Evolutionary conservation across 2,113 vertebrate genomes (phyloP).

Genomic region (Copsychus sechellarum): DNA sequence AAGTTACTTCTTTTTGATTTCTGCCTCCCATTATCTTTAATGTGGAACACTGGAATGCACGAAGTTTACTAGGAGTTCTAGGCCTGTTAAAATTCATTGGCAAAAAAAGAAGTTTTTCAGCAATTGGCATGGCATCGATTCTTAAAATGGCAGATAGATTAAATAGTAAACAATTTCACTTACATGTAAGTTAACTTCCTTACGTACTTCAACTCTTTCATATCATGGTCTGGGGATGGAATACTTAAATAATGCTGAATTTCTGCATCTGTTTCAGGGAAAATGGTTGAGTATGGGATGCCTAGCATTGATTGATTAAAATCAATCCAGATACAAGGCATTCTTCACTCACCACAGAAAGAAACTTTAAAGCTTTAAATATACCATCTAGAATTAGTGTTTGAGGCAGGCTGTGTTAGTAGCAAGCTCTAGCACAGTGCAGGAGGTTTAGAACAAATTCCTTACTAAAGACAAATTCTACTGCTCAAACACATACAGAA

Average conservation of each 20-base stretch:
- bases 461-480: neutral
- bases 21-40: neutral
- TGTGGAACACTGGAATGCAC: neutral
- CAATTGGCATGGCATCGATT: neutral
- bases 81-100: neutral
- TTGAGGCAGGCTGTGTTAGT: neutral
- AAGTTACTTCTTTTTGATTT: neutral
- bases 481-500: neutral
- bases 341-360: neutral
- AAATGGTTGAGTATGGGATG: neutral
- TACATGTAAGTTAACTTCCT: neutral
- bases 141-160: neutral
- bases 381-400: neutral
- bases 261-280: neutral
- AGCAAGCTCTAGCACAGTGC: neutral
- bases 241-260: neutral
- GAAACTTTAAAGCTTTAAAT: neutral
- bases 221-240: neutral
- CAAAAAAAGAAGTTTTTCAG: neutral
- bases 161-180: neutral
- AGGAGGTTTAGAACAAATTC: neutral
- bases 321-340: neutral
- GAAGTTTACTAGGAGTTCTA: neutral
- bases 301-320: neutral
- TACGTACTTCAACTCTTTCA: neutral